Conservation (phyloP, 2,113 vertebrate species). For the Pongo pygmaeus region DNA sequence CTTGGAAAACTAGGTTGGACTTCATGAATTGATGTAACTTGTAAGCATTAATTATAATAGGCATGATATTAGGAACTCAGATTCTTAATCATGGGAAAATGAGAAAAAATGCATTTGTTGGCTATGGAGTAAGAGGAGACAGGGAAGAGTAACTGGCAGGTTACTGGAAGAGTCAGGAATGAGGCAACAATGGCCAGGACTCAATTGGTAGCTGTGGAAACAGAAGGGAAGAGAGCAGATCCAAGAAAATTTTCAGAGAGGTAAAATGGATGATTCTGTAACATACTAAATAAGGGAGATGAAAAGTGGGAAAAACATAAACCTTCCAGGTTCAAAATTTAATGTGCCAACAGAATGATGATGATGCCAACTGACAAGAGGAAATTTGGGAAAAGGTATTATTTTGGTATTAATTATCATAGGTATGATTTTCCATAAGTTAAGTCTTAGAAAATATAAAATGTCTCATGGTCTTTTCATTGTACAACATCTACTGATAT, state of each 20-base stretch:
- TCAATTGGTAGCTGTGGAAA: constrained; percentile 39
- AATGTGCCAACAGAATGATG: not conserved
- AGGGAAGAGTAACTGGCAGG: not conserved
- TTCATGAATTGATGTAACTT: not conserved
- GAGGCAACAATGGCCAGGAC: constrained; percentile 37
- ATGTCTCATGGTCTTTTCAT: not conserved
- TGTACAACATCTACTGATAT: not conserved
- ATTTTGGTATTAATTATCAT: not conserved
- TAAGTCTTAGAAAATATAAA: not conserved
- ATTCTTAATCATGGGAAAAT: not conserved
- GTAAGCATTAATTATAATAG: not conserved
- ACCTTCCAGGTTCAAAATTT: not conserved
- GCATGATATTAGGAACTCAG: not conserved
- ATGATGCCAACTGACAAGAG: not conserved
- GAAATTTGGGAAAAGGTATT: not conserved
- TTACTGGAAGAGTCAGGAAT: not conserved
- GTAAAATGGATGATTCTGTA: not conserved
- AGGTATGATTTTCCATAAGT: not conserved
- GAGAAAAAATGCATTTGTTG: not conserved
- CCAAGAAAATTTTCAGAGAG: not conserved
- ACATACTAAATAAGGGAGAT: not conserved
- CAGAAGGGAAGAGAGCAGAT: not conserved
- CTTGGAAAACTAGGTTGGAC: not conserved
- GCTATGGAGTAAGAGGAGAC: not conserved
- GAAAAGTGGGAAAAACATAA: not conserved